Evolutionary conservation across 2,797 vertebrate genomes (phyloP), one percentile per base, ranked within the genome.

Genomic region (Falco biarmicus): DNA sequence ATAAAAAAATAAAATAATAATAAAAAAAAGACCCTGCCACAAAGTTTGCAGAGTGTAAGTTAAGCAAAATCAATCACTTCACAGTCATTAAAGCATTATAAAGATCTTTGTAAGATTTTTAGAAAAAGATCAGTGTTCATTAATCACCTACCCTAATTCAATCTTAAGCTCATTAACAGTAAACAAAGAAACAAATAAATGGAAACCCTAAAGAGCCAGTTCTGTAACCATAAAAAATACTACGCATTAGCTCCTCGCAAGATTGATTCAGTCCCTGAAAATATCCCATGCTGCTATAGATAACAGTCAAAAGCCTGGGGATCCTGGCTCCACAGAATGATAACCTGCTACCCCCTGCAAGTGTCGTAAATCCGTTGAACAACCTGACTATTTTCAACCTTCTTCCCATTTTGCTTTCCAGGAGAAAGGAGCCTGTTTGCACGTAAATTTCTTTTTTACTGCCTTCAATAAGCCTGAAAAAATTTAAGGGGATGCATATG

Each of bases 401-500:
- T 69, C 79, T 60, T 75, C 68, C n/a, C 32, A 65, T 54, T 91
- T 87, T 29, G 37, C 48, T 59, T 77, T 65, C 51, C 1, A 3
- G 10, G 26, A 74, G 65, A 81, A 89, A 7, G 19, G 32, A 70
- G 7, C 6, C 11, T 51, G 32, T 59, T 77, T 45, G 54, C 63
- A 61, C 25, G n/a, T 4, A 22, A 32, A 24, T 69, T 61, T n/a
- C 1, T 34, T 81, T 54, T 70, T 41, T 32, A 70, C 15, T 61
- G 56, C 16, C 39, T 69, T 60, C 26, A 56, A 4, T 7, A 71
- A 21, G 14, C 25, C 65, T 93, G 82, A 73, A 90, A 86, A 81
- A 37, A 60, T 2, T 10, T 12, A 68, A 47, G 28, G 39, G 32
- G 31, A 60, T 31, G 17, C 0, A 0, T 37, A 79, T 25, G 63